phyloP scores from a whole-genome alignment of 2,113 vertebrate species.

The Xiphophorus couchianus region DNA sequence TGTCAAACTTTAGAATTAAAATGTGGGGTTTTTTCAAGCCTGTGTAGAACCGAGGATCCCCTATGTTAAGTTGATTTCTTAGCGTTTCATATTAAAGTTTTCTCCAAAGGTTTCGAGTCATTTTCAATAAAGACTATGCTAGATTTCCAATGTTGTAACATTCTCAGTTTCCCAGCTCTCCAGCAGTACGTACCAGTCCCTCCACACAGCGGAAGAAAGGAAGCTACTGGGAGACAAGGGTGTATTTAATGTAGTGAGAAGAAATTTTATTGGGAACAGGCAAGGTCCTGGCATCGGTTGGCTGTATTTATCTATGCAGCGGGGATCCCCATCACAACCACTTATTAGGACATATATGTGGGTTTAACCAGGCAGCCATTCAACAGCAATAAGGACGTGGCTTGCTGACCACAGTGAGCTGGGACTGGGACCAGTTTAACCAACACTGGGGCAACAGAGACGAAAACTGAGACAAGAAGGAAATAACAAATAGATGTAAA shows the following conservation, averaged over 20 bases:
- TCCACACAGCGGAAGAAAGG: slow-evolving; percentile 18
- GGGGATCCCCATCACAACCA: slow-evolving; percentile 75
- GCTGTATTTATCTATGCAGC: slow-evolving; percentile 70
- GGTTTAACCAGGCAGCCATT: slow-evolving; percentile 67
- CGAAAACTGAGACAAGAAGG: slow-evolving; percentile 40
- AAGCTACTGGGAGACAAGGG: slow-evolving; percentile 56
- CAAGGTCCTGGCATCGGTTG: slow-evolving; percentile 55
- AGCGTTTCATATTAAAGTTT: background rate
- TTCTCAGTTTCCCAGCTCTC: background rate
- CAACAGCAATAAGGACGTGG: slow-evolving; percentile 66
- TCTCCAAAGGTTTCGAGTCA: background rate
- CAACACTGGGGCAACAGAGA: slow-evolving; percentile 34
- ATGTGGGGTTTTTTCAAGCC: too few relatives aligned
- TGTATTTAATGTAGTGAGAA: slow-evolving; percentile 48
- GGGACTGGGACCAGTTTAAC: slow-evolving; percentile 68
- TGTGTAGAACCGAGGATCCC: too few relatives aligned
- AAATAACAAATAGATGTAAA: slow-evolving; percentile 61
- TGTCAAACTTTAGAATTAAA: too few relatives aligned
- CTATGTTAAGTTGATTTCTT: background rate
- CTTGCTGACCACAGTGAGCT: slow-evolving; percentile 65
- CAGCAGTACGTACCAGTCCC: slow-evolving; percentile 14
- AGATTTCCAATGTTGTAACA: background rate
- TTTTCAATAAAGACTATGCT: background rate
- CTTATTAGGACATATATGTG: slow-evolving; percentile 75
- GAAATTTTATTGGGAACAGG: slow-evolving; percentile 66